Evolutionary conservation across 2,888 invertebrate genomes (phyloP).

Genomic region (Erannis defoliaria): DNA sequence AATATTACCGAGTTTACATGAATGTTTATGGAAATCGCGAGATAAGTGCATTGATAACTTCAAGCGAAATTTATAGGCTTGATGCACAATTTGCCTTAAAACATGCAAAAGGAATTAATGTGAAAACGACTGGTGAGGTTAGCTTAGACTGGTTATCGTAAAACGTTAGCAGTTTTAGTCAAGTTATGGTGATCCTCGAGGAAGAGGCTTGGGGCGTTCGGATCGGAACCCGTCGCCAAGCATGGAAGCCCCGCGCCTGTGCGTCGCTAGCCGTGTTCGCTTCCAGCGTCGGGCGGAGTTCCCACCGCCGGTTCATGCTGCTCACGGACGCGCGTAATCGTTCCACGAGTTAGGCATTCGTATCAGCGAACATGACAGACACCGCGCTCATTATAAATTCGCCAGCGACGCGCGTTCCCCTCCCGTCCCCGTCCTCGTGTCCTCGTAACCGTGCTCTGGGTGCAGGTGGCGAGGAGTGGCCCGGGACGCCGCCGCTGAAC

Average conservation of each 20-base stretch:
- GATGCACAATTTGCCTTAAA: constrained; percentile 22
- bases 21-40: constrained; percentile 45
- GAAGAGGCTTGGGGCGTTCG: not conserved
- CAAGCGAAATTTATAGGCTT: constrained; percentile 30
- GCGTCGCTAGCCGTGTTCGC: constrained; percentile 81
- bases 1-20: constrained; percentile 44
- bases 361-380: constrained; percentile 64
- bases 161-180: constrained; percentile 31
- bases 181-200: constrained; percentile 44
- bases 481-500: constrained; percentile 83
- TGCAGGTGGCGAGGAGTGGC: constrained; percentile 85
- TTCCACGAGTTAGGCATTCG: constrained; percentile 62
- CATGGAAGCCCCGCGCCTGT: constrained; percentile 36
- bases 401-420: constrained; percentile 68
- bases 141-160: not conserved
- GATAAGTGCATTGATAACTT: constrained; percentile 46
- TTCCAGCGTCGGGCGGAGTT: constrained; percentile 60
- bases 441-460: constrained; percentile 87
- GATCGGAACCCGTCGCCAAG: not conserved
- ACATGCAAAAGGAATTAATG: constrained; percentile 10
- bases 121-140: constrained; percentile 5
- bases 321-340: constrained; percentile 79
- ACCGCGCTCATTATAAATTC: constrained; percentile 66
- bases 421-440: constrained; percentile 79
- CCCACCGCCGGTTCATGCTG: constrained; percentile 71